Base-by-base conservation (phyloP, 2,888 invertebrate genomes). In the Smittia sp. region DNA sequence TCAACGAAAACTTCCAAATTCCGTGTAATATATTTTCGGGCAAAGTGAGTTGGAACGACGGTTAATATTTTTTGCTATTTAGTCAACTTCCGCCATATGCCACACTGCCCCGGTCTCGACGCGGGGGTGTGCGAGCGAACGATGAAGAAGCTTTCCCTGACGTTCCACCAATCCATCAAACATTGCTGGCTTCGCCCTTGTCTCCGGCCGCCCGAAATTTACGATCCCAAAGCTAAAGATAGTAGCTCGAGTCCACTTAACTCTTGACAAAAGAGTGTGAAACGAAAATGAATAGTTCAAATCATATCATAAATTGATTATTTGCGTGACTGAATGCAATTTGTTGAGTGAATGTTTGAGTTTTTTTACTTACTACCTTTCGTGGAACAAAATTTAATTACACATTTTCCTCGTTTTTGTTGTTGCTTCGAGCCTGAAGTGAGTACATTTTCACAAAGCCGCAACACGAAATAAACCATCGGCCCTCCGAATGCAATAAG, bases 251-350 rank as follows among this genome's bases (percentile, higher is more conserved):
- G 9, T 63, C 9, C 63, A 63, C 46, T 69, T 52, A 24, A 69
- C 72, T 27, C 20, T 63, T 63, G 63, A 63, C 63, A 63, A 63
- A 63, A 63, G 62, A 72, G 72, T 72, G 72, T 72, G 58, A 72
- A 72, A 72, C 38, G 72, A n/a, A 62, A 72, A 72, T 72, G 72
- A 72, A 62, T 72, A 72, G 72, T 72, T 58, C 58, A 72, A n/a
- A n/a, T n/a, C n/a, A 72, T 54, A 58, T 72, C 72, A 72, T 72
- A 72, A 72, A 72, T 72, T 72, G 72, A 62, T 72, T 72, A 62
- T 62, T 72, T 39, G 72, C 72, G 72, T 72, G 72, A 72, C 72
- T 72, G 72, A 38, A 58, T 72, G 72, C 72, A 72, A 72, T 72
- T 72, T 72, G 58, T 58, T 58, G 58, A 15, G 18, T 58, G 58